Percentiles rank a stretch among this genome's conserved stretches.
Conservation (phyloP, 2,888 invertebrate genomes). For the Amphipyra tragopoginis region DNA sequence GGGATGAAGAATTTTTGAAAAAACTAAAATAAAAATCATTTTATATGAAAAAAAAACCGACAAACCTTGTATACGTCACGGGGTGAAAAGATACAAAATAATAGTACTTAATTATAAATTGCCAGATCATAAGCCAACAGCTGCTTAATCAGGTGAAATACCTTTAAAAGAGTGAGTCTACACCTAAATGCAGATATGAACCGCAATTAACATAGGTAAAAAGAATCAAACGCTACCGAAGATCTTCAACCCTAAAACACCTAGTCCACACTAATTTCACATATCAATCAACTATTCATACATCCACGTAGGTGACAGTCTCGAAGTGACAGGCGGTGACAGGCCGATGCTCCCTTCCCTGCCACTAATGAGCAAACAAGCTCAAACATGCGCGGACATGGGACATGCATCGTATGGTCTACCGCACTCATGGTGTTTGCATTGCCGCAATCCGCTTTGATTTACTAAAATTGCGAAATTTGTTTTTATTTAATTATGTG, state of each 20-base stretch:
- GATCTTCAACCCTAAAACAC: slow-evolving; percentile 24
- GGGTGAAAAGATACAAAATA: too few species aligned
- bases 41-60: too few species aligned
- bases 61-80: too few species aligned
- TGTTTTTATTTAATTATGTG: slow-evolving; percentile 30
- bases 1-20: too few species aligned
- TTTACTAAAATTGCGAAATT: slow-evolving; percentile 41
- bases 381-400: slow-evolving; percentile 47
- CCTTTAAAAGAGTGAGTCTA: too few species aligned
- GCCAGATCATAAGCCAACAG: too few species aligned
- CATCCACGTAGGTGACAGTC: slow-evolving; percentile 46
- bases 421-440: slow-evolving; percentile 61
- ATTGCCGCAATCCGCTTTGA: slow-evolving; percentile 57
- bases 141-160: too few species aligned
- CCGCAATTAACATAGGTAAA: too few species aligned
- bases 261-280: slow-evolving; percentile 46
- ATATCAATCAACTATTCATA: slow-evolving; percentile 62
- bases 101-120: too few species aligned
- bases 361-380: slow-evolving; percentile 82
- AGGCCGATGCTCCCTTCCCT: slow-evolving; percentile 67
- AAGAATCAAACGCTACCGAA: background rate
- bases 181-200: too few species aligned
- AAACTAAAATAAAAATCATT: too few species aligned
- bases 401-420: slow-evolving; percentile 62
- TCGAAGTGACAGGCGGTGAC: slow-evolving; percentile 51